These are phyloP conservation scores for Zeus faber DNA, from an alignment of 2,113 vertebrate genomes.

Conservation along the genomic window DNA sequence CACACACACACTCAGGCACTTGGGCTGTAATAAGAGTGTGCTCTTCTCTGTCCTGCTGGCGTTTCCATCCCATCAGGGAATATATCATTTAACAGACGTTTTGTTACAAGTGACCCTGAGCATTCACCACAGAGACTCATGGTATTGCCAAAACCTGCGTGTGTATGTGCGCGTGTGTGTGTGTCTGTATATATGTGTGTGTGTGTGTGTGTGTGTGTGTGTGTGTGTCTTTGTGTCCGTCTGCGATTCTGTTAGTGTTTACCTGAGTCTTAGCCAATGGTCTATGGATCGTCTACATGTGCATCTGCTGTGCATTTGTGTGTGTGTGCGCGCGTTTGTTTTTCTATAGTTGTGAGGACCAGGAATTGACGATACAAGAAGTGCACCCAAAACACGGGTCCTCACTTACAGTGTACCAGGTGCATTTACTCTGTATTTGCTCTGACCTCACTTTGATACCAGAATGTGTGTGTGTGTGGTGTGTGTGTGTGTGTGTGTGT, in stretches of 20 bases:
- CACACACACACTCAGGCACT: neutral
- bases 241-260: too few relatives aligned
- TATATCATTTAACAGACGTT: conserved; percentile 61
- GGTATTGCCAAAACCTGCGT: conserved; percentile 27
- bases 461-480: neutral
- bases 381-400: too few relatives aligned
- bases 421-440: too few relatives aligned
- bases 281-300: too few relatives aligned
- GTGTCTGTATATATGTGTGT: neutral
- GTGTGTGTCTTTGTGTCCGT: too few relatives aligned
- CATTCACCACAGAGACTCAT: conserved; percentile 32
- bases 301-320: too few relatives aligned
- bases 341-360: too few relatives aligned
- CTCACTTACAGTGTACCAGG: too few relatives aligned
- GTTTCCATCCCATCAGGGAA: conserved; percentile 53
- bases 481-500: conserved; percentile 4
- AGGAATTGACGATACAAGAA: too few relatives aligned
- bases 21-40: conserved; percentile 44
- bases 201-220: conserved; percentile 9
- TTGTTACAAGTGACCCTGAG: conserved; percentile 57
- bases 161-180: conserved; percentile 27
- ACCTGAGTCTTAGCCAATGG: too few relatives aligned
- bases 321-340: too few relatives aligned
- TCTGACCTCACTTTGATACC: too few relatives aligned
- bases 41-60: conserved; percentile 40